Evolutionary conservation across 1,140 invertebrate genomes (phyloP), one percentile per base, ranked within the genome.

Genomic region (Laupala kohalensis): DNA sequence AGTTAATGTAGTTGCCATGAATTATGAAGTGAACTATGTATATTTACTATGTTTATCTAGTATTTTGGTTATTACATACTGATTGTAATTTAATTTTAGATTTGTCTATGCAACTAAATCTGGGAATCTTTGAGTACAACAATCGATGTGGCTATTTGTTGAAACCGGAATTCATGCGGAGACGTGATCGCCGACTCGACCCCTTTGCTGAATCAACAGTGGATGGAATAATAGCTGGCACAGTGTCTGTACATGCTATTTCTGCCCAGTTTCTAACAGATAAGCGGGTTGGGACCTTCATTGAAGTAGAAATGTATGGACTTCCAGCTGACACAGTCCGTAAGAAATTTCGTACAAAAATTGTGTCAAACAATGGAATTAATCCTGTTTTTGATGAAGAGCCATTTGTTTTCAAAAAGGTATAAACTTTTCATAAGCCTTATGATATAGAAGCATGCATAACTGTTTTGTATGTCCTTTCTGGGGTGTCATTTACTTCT

Each of bases 231-330:
- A 99, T 99, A 77, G 97, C 98, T 19, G 97, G 96, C 19, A 95
- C 93, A 9, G 93, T 99, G 70, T 91, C 92, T 69, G 94, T 99
- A 62, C 90, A 92, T 73, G 93, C 96, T 13, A 85, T 92, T 75
- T 91, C 90, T 1, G 91, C 94, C 0, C 97, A 99, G 83, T 97
- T 99, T 82, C 83, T 99, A 67, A 95, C 92, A 3, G 97, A 99
- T 77, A 97, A 96, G 80, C 88, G 96, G 74, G 91, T 94, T 23
- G 96, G 96, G 24, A 98, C 96, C 0, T 99, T 96, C 78, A 95
- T 99, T 2, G 97, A 99, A 81, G 96, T 99, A 27, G 97, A 99
- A 78, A 98, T 99, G 97, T 99, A 97, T 80, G 97, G 97, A 1
- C 83, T 99, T 72, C 96, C 97, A 0, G 97, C 97, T 0, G 98